Conservation (phyloP, 2,888 invertebrate genomes). For the Phaedon cochleariae region DNA sequence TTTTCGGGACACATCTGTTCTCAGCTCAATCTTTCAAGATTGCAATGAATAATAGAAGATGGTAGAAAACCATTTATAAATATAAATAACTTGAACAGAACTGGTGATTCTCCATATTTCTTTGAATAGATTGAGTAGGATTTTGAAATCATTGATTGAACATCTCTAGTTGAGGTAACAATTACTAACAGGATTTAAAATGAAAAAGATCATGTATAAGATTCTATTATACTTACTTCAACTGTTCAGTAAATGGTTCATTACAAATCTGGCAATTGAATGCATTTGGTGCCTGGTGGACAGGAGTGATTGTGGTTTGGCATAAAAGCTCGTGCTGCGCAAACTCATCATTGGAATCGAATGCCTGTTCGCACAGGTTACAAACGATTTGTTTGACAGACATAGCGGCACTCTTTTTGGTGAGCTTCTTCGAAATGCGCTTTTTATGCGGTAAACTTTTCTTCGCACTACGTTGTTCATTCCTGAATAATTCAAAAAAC, state of each 20-base stretch:
- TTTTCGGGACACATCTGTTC: no score
- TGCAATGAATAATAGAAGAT: no score
- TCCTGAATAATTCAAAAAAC: slow-evolving; percentile 42
- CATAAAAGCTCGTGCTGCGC: slow-evolving; percentile 65
- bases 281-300: slow-evolving; percentile 61
- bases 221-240: slow-evolving; percentile 63
- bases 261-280: slow-evolving; percentile 83
- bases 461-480: slow-evolving; percentile 61
- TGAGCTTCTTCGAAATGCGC: slow-evolving; percentile 80
- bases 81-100: no score
- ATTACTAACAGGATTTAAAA: no score
- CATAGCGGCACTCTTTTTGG: slow-evolving; percentile 61
- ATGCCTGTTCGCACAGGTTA: slow-evolving; percentile 62
- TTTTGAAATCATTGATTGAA: no score
- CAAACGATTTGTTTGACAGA: slow-evolving; percentile 59
- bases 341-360: slow-evolving; percentile 58
- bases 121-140: no score
- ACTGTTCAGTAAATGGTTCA: slow-evolving; percentile 77
- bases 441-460: slow-evolving; percentile 88
- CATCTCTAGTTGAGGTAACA: no score
- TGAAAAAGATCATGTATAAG: no score
- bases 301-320: slow-evolving; percentile 57
- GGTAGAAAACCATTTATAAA: no score
- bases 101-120: no score
- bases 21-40: no score